A percentile compares a stretch with the other conserved stretches of the same genome.
Evolutionary conservation across 1,140 invertebrate genomes (phyloP).

Genomic region (Sinonovacula constricta): DNA sequence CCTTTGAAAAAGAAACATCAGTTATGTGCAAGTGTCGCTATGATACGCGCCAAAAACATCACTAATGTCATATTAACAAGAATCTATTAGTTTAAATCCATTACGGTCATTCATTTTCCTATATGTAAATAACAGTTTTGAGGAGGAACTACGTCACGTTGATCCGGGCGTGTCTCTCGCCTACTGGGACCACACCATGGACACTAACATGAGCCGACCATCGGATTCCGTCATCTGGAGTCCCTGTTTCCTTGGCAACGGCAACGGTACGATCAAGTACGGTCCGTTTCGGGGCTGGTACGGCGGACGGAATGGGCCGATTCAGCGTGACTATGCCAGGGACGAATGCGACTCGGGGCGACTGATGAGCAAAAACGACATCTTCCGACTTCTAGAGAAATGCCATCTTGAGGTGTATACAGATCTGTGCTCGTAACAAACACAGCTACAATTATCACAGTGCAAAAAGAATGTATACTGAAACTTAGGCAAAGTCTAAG

Average conservation of each 20-base stretch:
- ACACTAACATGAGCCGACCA: conserved; percentile 71
- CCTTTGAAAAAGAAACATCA: background rate
- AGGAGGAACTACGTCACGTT: conserved; percentile 62
- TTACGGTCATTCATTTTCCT: background rate
- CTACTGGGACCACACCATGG: conserved; percentile 78
- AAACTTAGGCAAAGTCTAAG: too few relatives aligned
- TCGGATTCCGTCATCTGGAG: conserved; percentile 75
- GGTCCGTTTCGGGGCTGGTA: conserved; percentile 74
- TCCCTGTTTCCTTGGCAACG: conserved; percentile 75
- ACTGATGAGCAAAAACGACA: conserved; percentile 27
- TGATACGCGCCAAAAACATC: background rate
- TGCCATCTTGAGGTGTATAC: conserved; percentile 23
- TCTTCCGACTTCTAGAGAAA: conserved; percentile 16
- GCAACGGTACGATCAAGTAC: conserved; percentile 76
- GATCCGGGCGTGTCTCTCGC: conserved; percentile 71
- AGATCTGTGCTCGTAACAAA: too few relatives aligned
- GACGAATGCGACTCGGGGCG: conserved; percentile 27
- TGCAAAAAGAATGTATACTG: too few relatives aligned
- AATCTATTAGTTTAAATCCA: background rate
- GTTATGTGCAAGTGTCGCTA: background rate
- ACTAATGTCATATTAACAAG: background rate
- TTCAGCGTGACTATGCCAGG: conserved; percentile 27
- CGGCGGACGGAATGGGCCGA: conserved; percentile 26
- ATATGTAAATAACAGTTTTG: conserved; percentile 52
- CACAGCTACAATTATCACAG: too few relatives aligned